Base-by-base conservation (phyloP, 2,797 vertebrate species). In the Protosalanx chinensis region DNA sequence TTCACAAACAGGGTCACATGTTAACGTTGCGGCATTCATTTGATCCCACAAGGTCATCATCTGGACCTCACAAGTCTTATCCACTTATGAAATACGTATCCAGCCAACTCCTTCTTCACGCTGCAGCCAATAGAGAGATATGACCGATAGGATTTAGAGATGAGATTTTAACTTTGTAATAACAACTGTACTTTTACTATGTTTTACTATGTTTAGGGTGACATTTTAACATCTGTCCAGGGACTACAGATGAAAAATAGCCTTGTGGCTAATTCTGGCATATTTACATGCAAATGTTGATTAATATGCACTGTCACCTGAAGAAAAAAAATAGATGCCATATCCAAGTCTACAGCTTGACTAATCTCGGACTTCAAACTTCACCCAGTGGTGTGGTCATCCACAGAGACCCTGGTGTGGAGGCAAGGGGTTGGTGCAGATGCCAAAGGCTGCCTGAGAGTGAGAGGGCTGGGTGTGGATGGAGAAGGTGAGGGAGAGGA, bases 361-460 rank as follows among this genome's bases (percentile, higher is more conserved):
- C 29, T 56, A 16, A 56, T 16, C 29, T 62, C 29, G 5, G 5
- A 33, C 27, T 33, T 30, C 8, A 62, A 33, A 62, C 15, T 30
- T 29, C 60, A 18, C 16, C 30, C 13, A 78, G 75, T 77, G 77
- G 76, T 73, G 82, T 81, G 1, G 29, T 70, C 77, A 72, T 81
- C 85, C 77, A 68, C 82, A 74, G 76, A 79, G 80, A 81, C 76
- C 74, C 81, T 79, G 80, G 75, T 70, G 63, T 57, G 6, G 64
- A 56, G 76, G 37, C 67, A 70, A 79, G 73, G 59, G 67, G 3
- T 30, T 35, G 23, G 33, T 0, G 23, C 67, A 74, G 64, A 76
- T 69, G 73, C 76, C 77, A 66, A 64, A 60, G 74, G 79, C 78
- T 83, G 67, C 62, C 62, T 18, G 23, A 58, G 63, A 80, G 57